These are phyloP conservation scores for Aleiodes sp. DNA, from an alignment of 1,140 invertebrate species.

Conservation along the genomic window DNA sequence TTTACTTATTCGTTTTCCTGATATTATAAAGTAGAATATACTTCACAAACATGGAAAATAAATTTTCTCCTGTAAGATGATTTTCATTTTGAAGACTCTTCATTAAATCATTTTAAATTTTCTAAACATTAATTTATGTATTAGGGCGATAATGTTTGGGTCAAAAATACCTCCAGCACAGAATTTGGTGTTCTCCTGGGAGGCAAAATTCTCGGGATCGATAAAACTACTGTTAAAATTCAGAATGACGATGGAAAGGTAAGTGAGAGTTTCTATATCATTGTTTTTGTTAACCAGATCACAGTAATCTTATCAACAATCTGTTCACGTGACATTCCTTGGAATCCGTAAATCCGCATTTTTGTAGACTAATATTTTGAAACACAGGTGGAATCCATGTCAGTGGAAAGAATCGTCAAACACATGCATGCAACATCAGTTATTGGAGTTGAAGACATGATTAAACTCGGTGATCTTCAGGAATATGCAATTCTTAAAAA, in stretches of 20 bases:
- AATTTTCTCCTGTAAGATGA: background rate
- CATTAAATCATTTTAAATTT: background rate
- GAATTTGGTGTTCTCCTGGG: conserved; percentile 98
- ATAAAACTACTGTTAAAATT: conserved; percentile 91
- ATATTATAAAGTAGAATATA: background rate
- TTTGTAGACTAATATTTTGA: conserved; percentile 72
- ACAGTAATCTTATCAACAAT: conserved; percentile 20
- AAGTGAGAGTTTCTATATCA: conserved; percentile 33
- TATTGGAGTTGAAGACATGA: conserved; percentile 99
- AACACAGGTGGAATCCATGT: conserved; percentile 72
- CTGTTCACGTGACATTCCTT: background rate
- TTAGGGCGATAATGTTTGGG: conserved; percentile 98
- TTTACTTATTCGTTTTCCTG: too few relatives aligned
- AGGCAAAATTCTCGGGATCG: conserved; percentile 90
- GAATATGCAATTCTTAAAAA: conserved; percentile 98
- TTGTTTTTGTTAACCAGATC: background rate
- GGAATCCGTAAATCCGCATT: background rate
- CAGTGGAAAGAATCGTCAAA: conserved; percentile 92
- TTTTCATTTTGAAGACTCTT: background rate
- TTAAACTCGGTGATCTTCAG: conserved; percentile 96
- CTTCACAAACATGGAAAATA: background rate
- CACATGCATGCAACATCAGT: conserved; percentile 98
- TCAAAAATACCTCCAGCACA: conserved; percentile 89
- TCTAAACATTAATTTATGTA: background rate
- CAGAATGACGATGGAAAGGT: conserved; percentile 93